A percentile compares a stretch with the other conserved stretches of the same genome.
phyloP scores from a whole-genome alignment of 2,113 vertebrate genomes.

The Siniperca chuatsi region DNA sequence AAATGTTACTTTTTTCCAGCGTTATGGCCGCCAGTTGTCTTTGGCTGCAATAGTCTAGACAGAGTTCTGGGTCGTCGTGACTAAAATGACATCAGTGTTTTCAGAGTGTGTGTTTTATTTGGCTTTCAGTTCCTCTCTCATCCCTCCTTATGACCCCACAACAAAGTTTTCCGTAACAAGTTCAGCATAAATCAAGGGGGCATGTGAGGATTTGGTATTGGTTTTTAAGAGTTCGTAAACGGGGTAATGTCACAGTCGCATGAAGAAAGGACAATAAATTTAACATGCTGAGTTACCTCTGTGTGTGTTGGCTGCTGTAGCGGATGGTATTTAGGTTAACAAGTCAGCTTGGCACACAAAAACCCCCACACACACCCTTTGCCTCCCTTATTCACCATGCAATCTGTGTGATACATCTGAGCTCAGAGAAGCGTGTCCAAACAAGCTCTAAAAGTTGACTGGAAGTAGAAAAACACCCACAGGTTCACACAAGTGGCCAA shows the following conservation, averaged over 20 bases:
- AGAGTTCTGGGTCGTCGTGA: slow-evolving; percentile 58
- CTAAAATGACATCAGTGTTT: slow-evolving; percentile 72
- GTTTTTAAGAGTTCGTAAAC: slow-evolving; percentile 54
- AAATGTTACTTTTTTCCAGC: slow-evolving; percentile 66
- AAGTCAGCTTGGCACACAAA: slow-evolving; percentile 32
- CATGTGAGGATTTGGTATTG: slow-evolving; percentile 32
- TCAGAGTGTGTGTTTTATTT: slow-evolving; percentile 68
- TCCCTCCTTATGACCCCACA: slow-evolving; percentile 55
- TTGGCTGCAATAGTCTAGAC: slow-evolving; percentile 69
- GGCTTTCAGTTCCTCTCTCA: slow-evolving; percentile 58
- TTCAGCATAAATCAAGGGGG: slow-evolving; percentile 28
- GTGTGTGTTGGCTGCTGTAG: slow-evolving; percentile 19
- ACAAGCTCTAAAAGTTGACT: slow-evolving; percentile 42
- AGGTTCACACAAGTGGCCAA: slow-evolving; percentile 34
- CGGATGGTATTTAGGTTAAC: slow-evolving; percentile 29
- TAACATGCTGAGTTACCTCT: slow-evolving; percentile 8
- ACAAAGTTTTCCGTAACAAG: slow-evolving; percentile 61
- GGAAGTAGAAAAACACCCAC: slow-evolving; percentile 34
- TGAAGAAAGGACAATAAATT: slow-evolving; percentile 29
- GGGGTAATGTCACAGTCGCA: slow-evolving; percentile 25
- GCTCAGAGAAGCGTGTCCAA: slow-evolving; percentile 46
- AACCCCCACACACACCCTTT: slow-evolving; percentile 13
- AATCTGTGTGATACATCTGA: slow-evolving; percentile 32
- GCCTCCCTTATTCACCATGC: neutral
- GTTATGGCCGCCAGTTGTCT: slow-evolving; percentile 39